phyloP scores from a whole-genome alignment of 2,888 invertebrate genomes.

The Ctenicera cuprea region DNA sequence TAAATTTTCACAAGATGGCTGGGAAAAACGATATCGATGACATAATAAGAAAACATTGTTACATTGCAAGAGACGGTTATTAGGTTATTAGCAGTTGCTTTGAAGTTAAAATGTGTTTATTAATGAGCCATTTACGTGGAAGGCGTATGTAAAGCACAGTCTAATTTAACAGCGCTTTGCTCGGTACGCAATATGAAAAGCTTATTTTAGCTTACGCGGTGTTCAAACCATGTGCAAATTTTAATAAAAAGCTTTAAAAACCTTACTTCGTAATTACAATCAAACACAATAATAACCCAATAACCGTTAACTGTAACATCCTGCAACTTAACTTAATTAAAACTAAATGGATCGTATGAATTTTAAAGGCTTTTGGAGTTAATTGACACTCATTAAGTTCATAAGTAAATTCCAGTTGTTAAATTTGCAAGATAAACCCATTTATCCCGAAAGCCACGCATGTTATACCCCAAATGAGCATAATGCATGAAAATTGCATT shows the following conservation, averaged over 20 bases:
- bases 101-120: conserved; percentile 20
- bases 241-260: background rate
- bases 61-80: background rate
- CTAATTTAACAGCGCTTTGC: conserved; percentile 22
- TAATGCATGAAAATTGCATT: conserved; percentile 24
- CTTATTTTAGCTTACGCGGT: background rate
- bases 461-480: background rate
- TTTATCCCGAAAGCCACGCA: conserved; percentile 5
- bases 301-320: conserved; percentile 3
- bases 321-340: conserved; percentile 16
- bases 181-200: background rate
- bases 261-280: background rate
- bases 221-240: background rate
- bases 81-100: conserved; percentile 19
- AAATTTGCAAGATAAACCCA: conserved; percentile 25
- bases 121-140: conserved; percentile 17
- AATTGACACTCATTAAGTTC: conserved; percentile 11
- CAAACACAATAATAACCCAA: background rate
- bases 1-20: background rate
- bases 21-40: background rate
- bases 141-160: conserved; percentile 11
- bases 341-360: background rate
- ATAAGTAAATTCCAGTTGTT: conserved; percentile 2
- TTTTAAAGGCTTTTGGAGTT: conserved; percentile 11
- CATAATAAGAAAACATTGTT: conserved; percentile 16